phyloP scores from a whole-genome alignment of 2,113 vertebrate genomes.

The Microcebus tavaratra region DNA sequence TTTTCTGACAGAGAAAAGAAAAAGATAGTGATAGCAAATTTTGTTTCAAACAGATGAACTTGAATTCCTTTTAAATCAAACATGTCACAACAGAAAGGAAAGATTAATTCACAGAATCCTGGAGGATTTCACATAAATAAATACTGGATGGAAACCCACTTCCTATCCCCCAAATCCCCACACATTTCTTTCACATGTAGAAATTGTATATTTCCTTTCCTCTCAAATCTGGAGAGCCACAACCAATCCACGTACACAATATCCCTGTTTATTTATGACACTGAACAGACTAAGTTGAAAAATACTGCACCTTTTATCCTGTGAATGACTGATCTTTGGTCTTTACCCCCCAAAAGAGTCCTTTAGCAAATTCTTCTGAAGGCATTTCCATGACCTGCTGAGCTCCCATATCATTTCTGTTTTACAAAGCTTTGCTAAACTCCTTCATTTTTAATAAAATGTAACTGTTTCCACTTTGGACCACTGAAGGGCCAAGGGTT shows the following conservation, averaged over 20 bases:
- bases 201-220: conserved; percentile 30
- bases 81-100: conserved; percentile 29
- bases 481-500: conserved; percentile 57
- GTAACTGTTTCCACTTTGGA: conserved; percentile 63
- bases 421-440: conserved; percentile 56
- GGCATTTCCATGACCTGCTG: conserved; percentile 54
- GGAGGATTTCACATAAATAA: background rate
- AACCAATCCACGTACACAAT: background rate
- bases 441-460: conserved; percentile 73
- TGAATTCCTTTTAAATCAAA: conserved; percentile 50
- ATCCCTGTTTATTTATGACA: conserved; percentile 56
- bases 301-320: background rate
- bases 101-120: background rate
- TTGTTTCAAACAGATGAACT: background rate
- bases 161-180: background rate
- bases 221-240: background rate
- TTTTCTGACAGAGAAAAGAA: conserved; percentile 36
- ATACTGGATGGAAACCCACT: background rate
- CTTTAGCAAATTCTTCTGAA: conserved; percentile 61
- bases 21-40: background rate
- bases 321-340: conserved; percentile 48
- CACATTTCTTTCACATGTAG: background rate
- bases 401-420: conserved; percentile 62
- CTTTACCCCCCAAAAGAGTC: conserved; percentile 50
- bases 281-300: background rate